Evolutionary conservation across 2,888 invertebrate genomes (phyloP), one percentile per base, ranked within the genome.

Genomic region (Melieria crassipennis): DNA sequence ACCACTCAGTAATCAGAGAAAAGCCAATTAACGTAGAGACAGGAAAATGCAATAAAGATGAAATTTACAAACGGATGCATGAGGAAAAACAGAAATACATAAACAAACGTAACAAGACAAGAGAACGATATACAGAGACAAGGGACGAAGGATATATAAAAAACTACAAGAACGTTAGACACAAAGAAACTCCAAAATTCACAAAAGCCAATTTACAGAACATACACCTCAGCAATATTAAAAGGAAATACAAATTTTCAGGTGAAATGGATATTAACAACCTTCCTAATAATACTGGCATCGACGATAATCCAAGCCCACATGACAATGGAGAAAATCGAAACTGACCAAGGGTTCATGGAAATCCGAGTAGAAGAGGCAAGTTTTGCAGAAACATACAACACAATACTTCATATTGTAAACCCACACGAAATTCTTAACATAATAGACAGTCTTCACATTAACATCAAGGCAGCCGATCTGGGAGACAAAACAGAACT

Each of bases 311-410:
- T 0, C 11, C 43, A 45, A 45, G 45, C 42, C 11, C 60, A 60
- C 42, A 45, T 43, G n/a, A 60, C 60, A 60, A 60, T 60, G 45
- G 60, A 43, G 43, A 60, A 60, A 60, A 43, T 60, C n/a, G 43
- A 60, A 60, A 60, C 43, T n/a, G n/a, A 60, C 5, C 11, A 43
- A 42, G 43, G 60, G 45, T 60, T n/a, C n/a, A 60, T 60, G 16
- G 43, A 7, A 43, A 60, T 60, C 6, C 42, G n/a, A 43, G 11
- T 58, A 42, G 58, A 42, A 58, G 58, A 60, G 11, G 60, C 5
- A 43, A 30, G 13, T n/a, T 45, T 60, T 5, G 60, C 45, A 10
- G 11, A 43, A 7, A n/a, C 42, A 42, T 60, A 43, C n/a, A 10
- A 30, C 10, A 60, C 60, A 60, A 60, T 60, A 60, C 43, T 60